Percentiles rank a stretch among this genome's conserved stretches.
phyloP scores from a whole-genome alignment of 1,140 invertebrate species.

The Carcinoscorpius rotundicauda region DNA sequence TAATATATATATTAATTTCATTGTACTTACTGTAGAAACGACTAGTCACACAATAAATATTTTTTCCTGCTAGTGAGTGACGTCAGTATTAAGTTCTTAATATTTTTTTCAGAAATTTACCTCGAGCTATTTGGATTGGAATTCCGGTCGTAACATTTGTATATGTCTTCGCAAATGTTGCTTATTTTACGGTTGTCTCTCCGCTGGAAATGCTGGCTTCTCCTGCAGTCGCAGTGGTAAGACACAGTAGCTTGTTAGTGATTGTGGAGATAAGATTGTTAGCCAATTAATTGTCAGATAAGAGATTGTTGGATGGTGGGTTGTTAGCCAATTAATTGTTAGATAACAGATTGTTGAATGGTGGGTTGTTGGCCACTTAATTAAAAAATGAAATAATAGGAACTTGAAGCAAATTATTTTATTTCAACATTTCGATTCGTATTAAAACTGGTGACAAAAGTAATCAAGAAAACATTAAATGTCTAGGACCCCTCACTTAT shows the following conservation, averaged over 20 bases:
- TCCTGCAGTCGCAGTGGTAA: constrained; percentile 72
- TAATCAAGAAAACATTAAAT: no score
- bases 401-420: no score
- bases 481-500: no score
- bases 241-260: constrained; percentile 14
- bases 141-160: constrained; percentile 71
- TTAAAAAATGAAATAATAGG: no score
- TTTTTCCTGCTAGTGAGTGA: background rate
- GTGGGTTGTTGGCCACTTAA: no score
- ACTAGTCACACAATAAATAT: background rate
- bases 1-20: background rate
- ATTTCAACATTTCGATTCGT: no score
- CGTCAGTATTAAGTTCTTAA: background rate
- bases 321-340: no score
- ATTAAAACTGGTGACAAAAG: no score
- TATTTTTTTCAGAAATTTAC: constrained; percentile 53
- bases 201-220: constrained; percentile 61
- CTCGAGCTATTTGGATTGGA: constrained; percentile 73
- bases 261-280: background rate
- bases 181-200: constrained; percentile 76
- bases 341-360: no score
- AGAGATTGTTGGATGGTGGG: no score
- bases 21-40: background rate
- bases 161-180: constrained; percentile 79
- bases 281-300: no score